Evolutionary conservation across 2,797 vertebrate species (phyloP).

Genomic region (Glossophaga mutica): DNA sequence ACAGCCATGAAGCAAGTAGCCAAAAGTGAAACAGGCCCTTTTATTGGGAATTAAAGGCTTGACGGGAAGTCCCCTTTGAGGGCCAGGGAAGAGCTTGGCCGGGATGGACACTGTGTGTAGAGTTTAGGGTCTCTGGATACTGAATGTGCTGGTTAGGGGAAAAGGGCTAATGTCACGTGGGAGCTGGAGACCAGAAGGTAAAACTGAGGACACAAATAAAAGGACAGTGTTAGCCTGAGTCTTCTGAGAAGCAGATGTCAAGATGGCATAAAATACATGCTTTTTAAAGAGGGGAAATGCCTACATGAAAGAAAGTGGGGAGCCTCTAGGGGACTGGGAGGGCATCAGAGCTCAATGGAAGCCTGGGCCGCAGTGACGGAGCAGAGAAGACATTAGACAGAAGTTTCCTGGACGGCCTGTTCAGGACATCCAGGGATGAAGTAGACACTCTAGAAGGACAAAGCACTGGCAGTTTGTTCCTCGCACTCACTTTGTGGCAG

Average conservation of each 20-base stretch:
- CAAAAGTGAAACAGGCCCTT: not conserved
- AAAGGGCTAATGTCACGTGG: fast-evolving
- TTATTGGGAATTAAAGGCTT: not conserved
- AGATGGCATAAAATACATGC: not conserved
- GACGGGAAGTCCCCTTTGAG: not conserved
- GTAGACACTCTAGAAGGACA: not conserved
- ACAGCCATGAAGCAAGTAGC: not conserved
- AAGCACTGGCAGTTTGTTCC: not conserved
- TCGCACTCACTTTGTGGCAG: not conserved
- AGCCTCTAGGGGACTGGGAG: not conserved
- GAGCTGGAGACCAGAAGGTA: not conserved
- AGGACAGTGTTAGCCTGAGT: not conserved
- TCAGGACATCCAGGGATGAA: not conserved
- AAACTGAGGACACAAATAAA: not conserved
- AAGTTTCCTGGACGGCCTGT: not conserved
- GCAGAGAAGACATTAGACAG: not conserved
- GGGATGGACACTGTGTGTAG: not conserved
- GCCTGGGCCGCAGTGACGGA: not conserved
- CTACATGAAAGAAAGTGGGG: not conserved
- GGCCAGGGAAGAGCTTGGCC: no score
- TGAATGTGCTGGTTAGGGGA: not conserved
- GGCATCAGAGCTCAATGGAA: not conserved
- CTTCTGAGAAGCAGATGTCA: not conserved
- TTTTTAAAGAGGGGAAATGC: not conserved
- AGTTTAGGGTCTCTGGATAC: not conserved